Conservation (phyloP, 2,888 invertebrate species). For the Dinocampus coccinellae region DNA sequence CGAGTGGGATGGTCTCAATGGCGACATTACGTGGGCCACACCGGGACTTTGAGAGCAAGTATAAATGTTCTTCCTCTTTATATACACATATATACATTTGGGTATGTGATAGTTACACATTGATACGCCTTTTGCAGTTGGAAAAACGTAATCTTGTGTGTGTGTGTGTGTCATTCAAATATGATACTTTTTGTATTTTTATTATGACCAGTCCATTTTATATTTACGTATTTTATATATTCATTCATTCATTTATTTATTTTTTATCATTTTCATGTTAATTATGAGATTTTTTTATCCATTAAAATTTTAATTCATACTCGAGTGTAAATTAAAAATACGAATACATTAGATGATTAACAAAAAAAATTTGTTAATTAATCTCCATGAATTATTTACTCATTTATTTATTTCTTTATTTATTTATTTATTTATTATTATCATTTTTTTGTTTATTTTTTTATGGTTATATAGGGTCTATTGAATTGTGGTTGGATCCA, state of each 20-base stretch:
- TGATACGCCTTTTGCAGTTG: conserved; percentile 31
- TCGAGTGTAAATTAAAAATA: too few relatives aligned
- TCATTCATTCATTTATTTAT: conserved; percentile 1
- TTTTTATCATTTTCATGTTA: too few relatives aligned
- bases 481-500: not conserved
- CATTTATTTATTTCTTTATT: too few relatives aligned
- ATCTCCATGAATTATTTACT: too few relatives aligned
- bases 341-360: too few relatives aligned
- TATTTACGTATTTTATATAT: too few relatives aligned
- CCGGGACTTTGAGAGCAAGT: conserved; percentile 36
- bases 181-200: too few relatives aligned
- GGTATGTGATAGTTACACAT: conserved; percentile 9
- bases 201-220: not conserved
- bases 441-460: too few relatives aligned
- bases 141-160: conserved; percentile 14
- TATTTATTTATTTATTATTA: too few relatives aligned
- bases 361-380: too few relatives aligned
- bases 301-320: too few relatives aligned
- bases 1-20: conserved; percentile 41
- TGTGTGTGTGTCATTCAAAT: not conserved
- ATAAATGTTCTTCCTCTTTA: conserved; percentile 38
- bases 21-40: conserved; percentile 39
- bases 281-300: too few relatives aligned
- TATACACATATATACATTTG: conserved; percentile 22
- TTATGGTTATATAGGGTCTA: not conserved